Evolutionary conservation across 2,888 invertebrate species (phyloP).

Genomic region (Julus scanicus): DNA sequence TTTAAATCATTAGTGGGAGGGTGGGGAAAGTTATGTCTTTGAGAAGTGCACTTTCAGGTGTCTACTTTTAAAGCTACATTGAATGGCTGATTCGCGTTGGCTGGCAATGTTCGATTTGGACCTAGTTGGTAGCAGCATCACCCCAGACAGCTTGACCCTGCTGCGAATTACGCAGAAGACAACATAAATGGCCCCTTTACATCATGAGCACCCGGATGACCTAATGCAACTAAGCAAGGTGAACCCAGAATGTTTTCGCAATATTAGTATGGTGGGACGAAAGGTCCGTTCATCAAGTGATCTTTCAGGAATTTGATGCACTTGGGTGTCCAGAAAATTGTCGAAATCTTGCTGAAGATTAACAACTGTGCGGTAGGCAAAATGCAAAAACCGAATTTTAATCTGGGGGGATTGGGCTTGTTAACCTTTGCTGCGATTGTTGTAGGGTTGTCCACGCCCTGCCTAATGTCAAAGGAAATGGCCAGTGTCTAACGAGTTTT

Average conservation of each 20-base stretch:
- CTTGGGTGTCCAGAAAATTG: neutral
- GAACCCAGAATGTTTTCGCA: neutral
- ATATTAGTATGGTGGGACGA: neutral
- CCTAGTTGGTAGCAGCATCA: neutral
- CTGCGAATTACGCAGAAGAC: too few species aligned
- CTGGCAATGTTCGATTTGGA: neutral
- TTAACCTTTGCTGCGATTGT: constrained; percentile 22
- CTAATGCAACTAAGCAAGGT: neutral
- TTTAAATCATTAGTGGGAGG: neutral
- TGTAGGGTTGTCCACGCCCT: neutral
- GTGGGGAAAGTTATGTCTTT: neutral
- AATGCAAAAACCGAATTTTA: neutral
- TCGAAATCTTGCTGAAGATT: neutral
- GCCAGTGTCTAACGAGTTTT: neutral
- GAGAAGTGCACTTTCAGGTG: constrained; percentile 18
- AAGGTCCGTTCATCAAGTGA: neutral
- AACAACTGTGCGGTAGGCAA: neutral
- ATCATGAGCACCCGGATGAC: neutral
- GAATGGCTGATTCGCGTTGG: neutral
- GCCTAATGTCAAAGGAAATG: neutral
- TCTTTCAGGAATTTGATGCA: neutral
- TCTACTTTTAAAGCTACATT: neutral
- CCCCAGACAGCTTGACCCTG: too few species aligned
- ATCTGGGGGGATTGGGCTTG: neutral
- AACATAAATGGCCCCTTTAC: neutral